Conservation (phyloP, 1,140 invertebrate genomes). For the Globodera ellingtonae region DNA sequence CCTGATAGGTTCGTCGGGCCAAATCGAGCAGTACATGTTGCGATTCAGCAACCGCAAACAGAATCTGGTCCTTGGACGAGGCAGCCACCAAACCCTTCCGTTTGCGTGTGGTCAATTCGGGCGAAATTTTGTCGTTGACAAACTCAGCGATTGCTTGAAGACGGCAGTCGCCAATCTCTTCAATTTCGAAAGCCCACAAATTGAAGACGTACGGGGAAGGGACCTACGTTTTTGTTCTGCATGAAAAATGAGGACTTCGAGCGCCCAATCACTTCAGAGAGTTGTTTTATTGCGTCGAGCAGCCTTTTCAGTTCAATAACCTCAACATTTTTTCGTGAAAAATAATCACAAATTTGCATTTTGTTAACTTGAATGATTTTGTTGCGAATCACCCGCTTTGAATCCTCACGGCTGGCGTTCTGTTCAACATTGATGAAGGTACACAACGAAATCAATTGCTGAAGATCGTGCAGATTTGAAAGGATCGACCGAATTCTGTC, state of each 20-base stretch:
- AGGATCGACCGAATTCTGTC: constrained; percentile 38
- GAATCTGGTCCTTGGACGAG: constrained; percentile 36
- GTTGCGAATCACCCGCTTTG: constrained; percentile 38
- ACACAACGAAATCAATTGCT: constrained; percentile 49
- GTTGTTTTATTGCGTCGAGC: background rate
- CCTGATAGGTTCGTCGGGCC: constrained; percentile 41
- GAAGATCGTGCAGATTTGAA: constrained; percentile 41
- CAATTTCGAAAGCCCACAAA: constrained; percentile 6
- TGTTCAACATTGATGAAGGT: constrained; percentile 25
- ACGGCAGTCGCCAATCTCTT: constrained; percentile 42
- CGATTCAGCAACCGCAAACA: constrained; percentile 38
- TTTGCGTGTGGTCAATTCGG: constrained; percentile 25
- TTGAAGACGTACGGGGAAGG: background rate
- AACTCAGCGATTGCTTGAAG: constrained; percentile 32
- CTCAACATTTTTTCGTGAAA: too few relatives aligned
- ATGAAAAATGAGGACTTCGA: constrained; percentile 33
- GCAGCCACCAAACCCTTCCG: constrained; percentile 32
- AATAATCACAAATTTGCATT: too few relatives aligned
- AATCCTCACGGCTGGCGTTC: constrained; percentile 26
- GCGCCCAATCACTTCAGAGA: constrained; percentile 18
- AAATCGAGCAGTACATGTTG: constrained; percentile 40
- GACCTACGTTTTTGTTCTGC: constrained; percentile 30
- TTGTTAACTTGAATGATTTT: constrained; percentile 43
- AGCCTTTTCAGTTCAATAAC: constrained; percentile 34
- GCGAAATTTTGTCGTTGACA: constrained; percentile 43